These are phyloP conservation scores for Mycteria americana DNA, from an alignment of 2,797 vertebrate genomes.

Conservation along the genomic window DNA sequence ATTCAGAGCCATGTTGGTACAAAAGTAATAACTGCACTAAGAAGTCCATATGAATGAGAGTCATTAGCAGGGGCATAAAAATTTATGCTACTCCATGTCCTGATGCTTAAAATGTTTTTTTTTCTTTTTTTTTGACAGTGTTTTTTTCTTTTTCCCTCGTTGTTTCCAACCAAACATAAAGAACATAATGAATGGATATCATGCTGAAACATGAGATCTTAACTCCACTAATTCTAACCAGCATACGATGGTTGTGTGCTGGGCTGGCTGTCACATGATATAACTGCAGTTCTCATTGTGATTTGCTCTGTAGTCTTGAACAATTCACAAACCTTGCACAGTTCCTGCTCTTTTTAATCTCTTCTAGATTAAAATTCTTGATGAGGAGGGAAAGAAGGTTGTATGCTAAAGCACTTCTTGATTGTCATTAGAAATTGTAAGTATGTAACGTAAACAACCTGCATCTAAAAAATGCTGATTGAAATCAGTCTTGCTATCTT, in stretches of 20 bases:
- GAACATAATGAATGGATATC: background rate
- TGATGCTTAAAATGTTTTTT: background rate
- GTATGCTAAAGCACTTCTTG: background rate
- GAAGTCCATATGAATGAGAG: background rate
- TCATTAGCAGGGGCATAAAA: background rate
- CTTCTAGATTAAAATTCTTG: background rate
- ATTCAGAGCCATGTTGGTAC: background rate
- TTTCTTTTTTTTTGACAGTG: fast-evolving
- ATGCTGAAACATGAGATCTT: background rate
- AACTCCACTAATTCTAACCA: background rate
- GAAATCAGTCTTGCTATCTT: background rate
- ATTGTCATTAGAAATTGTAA: background rate
- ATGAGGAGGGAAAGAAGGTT: background rate
- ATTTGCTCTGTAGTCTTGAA: background rate
- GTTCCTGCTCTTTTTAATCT: background rate
- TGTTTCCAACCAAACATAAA: background rate
- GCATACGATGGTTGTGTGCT: fast-evolving
- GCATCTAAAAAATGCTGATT: background rate
- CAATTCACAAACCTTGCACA: background rate
- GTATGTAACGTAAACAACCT: background rate
- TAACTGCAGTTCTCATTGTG: background rate
- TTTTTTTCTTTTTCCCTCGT: fast-evolving
- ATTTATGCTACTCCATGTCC: background rate
- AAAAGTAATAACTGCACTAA: background rate
- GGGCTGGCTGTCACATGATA: background rate